phyloP scores from a whole-genome alignment of 2,888 invertebrate genomes.

The Agrochola litura region DNA sequence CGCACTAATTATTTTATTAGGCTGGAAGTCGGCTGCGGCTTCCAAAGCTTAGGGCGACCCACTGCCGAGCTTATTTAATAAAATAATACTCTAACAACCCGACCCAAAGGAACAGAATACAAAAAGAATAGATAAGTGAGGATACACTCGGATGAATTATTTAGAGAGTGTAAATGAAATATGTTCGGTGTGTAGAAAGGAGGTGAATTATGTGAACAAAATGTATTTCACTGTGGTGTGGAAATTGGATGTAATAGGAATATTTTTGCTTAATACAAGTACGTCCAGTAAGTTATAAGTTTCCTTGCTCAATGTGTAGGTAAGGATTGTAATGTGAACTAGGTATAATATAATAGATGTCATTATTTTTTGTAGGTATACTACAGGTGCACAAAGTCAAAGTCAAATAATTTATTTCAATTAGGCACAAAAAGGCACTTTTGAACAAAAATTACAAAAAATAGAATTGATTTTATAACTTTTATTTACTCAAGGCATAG shows the following conservation, averaged over 20 bases:
- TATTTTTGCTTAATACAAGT: slow-evolving; percentile 13
- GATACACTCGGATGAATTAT: slow-evolving; percentile 49
- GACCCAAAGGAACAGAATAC: slow-evolving; percentile 53
- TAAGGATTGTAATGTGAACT: neutral
- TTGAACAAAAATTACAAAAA: no score
- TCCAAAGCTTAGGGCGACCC: slow-evolving; percentile 54
- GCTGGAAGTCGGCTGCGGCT: slow-evolving; percentile 51
- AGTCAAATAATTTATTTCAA: no score
- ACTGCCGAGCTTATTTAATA: slow-evolving; percentile 66
- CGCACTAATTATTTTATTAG: slow-evolving; percentile 66
- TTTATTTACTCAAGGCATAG: neutral
- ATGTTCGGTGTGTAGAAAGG: slow-evolving; percentile 43
- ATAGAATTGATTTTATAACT: no score
- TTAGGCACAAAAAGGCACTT: no score
- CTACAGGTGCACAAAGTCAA: no score
- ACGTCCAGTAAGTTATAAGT: neutral
- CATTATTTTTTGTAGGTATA: no score
- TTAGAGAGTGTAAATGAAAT: slow-evolving; percentile 57
- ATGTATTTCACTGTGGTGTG: slow-evolving; percentile 21
- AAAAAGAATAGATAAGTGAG: slow-evolving; percentile 58
- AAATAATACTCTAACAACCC: slow-evolving; percentile 62
- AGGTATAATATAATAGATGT: no score
- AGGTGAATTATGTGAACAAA: slow-evolving; percentile 41
- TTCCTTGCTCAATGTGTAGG: neutral
- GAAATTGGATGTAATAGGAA: slow-evolving; percentile 15